Conservation (phyloP, 2,113 vertebrate genomes). For the Sander lucioperca region DNA sequence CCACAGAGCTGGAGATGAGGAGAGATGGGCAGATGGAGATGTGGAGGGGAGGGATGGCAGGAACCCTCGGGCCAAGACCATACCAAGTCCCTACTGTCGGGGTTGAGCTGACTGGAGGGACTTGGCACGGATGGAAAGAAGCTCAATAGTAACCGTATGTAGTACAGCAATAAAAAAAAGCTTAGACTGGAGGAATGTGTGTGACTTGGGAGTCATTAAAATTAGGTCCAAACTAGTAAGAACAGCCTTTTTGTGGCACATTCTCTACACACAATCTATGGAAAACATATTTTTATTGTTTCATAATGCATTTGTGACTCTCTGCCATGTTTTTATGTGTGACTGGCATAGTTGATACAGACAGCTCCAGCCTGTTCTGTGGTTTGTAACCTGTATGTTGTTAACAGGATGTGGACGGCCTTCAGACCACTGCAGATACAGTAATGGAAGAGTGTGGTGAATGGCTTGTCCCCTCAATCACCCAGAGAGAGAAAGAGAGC, state of each 20-base stretch:
- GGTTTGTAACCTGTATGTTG: conserved; percentile 38
- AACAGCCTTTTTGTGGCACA: neutral
- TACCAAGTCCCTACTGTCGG: conserved; percentile 26
- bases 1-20: conserved; percentile 43
- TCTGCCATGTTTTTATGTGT: neutral
- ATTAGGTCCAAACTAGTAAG: neutral
- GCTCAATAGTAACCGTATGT: conserved; percentile 27
- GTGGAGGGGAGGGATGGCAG: conserved; percentile 26
- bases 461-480: conserved; percentile 32
- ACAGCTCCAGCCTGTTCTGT: conserved; percentile 21
- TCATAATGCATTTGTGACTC: conserved; percentile 2
- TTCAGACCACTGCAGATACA: conserved; percentile 35
- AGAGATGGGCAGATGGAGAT: conserved; percentile 72
- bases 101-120: conserved; percentile 31
- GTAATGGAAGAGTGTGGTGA: conserved; percentile 41
- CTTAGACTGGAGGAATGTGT: conserved; percentile 14
- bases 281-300: neutral
- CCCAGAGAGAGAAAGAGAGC: neutral
- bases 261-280: neutral
- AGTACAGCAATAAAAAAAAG: conserved; percentile 22
- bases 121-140: conserved; percentile 37
- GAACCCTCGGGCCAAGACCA: conserved; percentile 53
- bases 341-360: conserved; percentile 6
- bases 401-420: conserved; percentile 30
- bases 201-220: neutral